These are phyloP conservation scores for Caenorhabditis panamensis DNA, from an alignment of 2,888 invertebrate genomes.

Conservation along the genomic window DNA sequence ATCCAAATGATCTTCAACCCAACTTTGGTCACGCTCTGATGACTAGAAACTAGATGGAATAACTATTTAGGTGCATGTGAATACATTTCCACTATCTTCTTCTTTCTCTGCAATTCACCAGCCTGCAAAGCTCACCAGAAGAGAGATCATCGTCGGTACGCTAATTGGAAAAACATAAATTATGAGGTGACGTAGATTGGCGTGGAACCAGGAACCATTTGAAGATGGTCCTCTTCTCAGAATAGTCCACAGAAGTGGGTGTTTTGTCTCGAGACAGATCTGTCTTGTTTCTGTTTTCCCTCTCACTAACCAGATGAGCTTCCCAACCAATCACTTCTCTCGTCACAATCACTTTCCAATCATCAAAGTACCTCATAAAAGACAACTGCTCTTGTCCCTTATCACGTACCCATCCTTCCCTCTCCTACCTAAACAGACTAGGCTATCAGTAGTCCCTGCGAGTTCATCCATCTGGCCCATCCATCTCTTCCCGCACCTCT, in stretches of 20 bases:
- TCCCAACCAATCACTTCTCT: conserved; percentile 4
- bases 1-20: background rate
- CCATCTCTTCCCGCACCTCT: conserved; percentile 8
- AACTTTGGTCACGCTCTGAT: background rate
- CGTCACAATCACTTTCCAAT: conserved; percentile 39
- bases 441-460: background rate
- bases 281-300: background rate
- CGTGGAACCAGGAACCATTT: background rate
- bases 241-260: too few relatives aligned
- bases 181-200: conserved; percentile 24
- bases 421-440: background rate
- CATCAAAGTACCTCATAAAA: conserved; percentile 53
- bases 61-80: conserved; percentile 8
- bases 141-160: conserved; percentile 2
- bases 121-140: conserved; percentile 17
- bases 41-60: background rate
- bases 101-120: background rate
- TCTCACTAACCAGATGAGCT: background rate
- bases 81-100: conserved; percentile 3
- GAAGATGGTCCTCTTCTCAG: background rate
- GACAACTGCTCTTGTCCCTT: conserved; percentile 39
- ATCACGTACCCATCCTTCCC: background rate
- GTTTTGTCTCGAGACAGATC: too few relatives aligned
- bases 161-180: conserved; percentile 36
- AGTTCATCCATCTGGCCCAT: background rate